Evolutionary conservation across 2,888 invertebrate species (phyloP).

Genomic region (Onchidella celtica): DNA sequence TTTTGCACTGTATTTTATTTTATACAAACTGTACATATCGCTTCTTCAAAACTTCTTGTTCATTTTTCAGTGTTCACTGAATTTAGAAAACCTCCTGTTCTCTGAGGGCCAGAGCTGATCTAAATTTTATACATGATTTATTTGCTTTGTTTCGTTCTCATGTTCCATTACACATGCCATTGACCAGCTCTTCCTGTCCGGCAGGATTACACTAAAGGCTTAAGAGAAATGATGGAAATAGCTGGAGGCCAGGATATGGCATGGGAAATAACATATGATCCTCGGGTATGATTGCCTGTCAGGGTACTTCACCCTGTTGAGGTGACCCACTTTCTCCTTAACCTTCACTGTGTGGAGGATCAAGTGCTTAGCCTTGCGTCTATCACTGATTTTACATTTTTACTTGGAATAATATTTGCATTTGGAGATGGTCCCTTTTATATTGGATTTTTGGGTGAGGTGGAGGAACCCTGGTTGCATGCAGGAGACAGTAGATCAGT

Average conservation of each 20-base stretch:
- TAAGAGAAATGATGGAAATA: conserved; percentile 23
- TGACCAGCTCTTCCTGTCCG: neutral
- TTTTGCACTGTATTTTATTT: too few relatives aligned
- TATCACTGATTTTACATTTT: neutral
- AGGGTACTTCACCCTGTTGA: neutral
- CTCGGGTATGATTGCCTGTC: conserved; percentile 43
- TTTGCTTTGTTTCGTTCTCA: neutral
- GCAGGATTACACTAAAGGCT: conserved; percentile 40
- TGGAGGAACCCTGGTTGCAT: too few relatives aligned
- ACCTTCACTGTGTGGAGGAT: neutral
- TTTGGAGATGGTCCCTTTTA: too few relatives aligned
- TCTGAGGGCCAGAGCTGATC: too few relatives aligned
- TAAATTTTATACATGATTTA: too few relatives aligned
- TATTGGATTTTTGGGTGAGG: too few relatives aligned
- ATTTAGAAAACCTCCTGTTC: too few relatives aligned
- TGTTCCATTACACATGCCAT: neutral
- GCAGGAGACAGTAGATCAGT: too few relatives aligned
- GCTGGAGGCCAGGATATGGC: neutral
- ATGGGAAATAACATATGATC: conserved; percentile 43
- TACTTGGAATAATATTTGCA: too few relatives aligned
- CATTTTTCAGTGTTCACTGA: too few relatives aligned
- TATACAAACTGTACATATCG: too few relatives aligned
- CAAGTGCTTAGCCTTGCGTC: neutral
- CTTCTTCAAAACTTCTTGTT: too few relatives aligned
- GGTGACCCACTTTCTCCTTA: neutral